Evolutionary conservation across 2,888 invertebrate species (phyloP).

Genomic region (Parascotia fuliginaria): DNA sequence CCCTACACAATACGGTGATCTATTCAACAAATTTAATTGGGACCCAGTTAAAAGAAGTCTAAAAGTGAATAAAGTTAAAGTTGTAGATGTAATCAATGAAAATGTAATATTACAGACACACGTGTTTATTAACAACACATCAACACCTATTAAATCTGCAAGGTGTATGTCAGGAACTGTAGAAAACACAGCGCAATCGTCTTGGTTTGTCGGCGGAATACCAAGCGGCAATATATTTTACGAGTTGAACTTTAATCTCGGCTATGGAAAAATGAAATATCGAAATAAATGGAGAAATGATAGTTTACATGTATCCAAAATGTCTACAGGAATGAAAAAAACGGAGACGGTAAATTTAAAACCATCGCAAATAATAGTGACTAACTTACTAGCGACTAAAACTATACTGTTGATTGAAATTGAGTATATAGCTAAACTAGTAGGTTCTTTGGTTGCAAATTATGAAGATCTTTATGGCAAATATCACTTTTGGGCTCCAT

Average conservation of each 20-base stretch:
- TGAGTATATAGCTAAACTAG: conserved; percentile 52
- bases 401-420: conserved; percentile 59
- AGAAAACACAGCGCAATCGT: conserved; percentile 53
- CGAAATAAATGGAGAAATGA: conserved; percentile 60
- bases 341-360: conserved; percentile 46
- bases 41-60: conserved; percentile 54
- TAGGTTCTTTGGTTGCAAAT: conserved; percentile 61
- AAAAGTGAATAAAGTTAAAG: conserved; percentile 46
- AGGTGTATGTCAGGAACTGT: conserved; percentile 44
- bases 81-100: conserved; percentile 57
- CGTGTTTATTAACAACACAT: conserved; percentile 61
- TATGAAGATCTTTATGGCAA: conserved; percentile 63
- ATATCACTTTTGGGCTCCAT: conserved; percentile 70
- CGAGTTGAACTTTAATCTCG: conserved; percentile 52
- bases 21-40: conserved; percentile 65
- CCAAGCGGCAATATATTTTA: conserved; percentile 54
- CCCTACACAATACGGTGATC: conserved; percentile 62
- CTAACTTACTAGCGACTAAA: conserved; percentile 55
- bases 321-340: conserved; percentile 50
- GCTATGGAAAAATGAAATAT: conserved; percentile 41
- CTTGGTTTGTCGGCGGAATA: conserved; percentile 57
- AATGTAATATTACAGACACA: conserved; percentile 49
- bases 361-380: conserved; percentile 52
- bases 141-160: conserved; percentile 40
- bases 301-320: conserved; percentile 30